A percentile compares a stretch with the other conserved stretches of the same genome.
These are phyloP conservation scores for Mesocentrotus franciscanus DNA, from an alignment of 53 echinoderm and acorn worm genomes.

Conservation along the genomic window DNA sequence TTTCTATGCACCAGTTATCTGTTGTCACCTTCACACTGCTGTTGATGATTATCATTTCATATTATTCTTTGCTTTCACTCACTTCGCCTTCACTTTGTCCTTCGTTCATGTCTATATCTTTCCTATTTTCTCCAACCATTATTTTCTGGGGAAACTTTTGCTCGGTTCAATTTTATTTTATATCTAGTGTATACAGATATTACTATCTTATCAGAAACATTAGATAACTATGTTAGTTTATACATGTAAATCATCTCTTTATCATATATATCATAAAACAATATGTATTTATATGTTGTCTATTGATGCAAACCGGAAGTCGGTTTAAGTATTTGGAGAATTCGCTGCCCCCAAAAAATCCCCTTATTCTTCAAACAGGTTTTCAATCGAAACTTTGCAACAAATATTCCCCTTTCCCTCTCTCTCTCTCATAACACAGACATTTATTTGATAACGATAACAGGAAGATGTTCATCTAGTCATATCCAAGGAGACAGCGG, in stretches of 20 bases:
- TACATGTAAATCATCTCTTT: too few species aligned
- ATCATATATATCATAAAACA: too few species aligned
- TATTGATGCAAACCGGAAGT: background rate
- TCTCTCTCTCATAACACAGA: background rate
- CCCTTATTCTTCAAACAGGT: background rate
- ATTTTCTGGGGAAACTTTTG: too few species aligned
- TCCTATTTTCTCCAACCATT: too few species aligned
- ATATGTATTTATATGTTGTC: too few species aligned
- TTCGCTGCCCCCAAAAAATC: background rate
- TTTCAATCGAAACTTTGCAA: background rate
- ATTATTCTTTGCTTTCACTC: background rate
- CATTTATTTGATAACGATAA: background rate
- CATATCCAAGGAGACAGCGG: slow-evolving; percentile 29
- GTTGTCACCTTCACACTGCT: too few species aligned
- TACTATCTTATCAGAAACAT: too few species aligned
- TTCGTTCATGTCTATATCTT: background rate
- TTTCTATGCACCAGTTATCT: too few species aligned
- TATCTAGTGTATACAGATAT: too few species aligned
- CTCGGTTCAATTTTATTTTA: too few species aligned
- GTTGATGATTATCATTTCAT: too few species aligned
- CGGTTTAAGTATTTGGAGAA: background rate
- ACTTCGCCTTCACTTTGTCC: background rate
- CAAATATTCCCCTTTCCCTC: background rate
- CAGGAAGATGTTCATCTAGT: slow-evolving; percentile 21
- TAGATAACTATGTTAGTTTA: too few species aligned